Evolutionary conservation across 2,113 vertebrate species (phyloP).

Genomic region (Ranitomeya imitator): DNA sequence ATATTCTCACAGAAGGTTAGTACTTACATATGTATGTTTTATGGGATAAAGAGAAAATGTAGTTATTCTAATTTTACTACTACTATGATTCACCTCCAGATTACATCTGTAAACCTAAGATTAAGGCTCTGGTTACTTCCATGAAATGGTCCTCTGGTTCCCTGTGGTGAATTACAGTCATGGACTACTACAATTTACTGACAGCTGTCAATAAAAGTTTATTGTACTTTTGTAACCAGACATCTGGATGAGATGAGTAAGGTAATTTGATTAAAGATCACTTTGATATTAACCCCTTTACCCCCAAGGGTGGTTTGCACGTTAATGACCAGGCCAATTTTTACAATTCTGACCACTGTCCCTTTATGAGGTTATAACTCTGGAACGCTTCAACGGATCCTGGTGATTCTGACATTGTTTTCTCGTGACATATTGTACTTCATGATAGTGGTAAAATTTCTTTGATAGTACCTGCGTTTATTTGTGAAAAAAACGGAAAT

Average conservation of each 20-base stretch:
- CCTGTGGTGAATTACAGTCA: background rate
- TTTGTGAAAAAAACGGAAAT: no score
- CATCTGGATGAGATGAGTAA: background rate
- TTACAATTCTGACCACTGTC: no score
- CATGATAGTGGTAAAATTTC: no score
- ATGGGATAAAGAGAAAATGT: background rate
- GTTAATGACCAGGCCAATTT: no score
- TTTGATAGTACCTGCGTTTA: no score
- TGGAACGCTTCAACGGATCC: no score
- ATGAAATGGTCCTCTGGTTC: background rate
- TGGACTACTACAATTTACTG: background rate
- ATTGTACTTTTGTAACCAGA: background rate
- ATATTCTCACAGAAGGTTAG: background rate
- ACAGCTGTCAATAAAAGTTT: background rate
- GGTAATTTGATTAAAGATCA: background rate
- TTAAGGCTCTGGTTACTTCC: background rate
- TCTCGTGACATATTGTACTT: no score
- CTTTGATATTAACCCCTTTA: no score
- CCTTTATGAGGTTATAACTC: no score
- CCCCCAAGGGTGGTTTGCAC: no score
- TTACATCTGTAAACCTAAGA: background rate
- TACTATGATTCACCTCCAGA: background rate
- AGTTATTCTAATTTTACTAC: background rate
- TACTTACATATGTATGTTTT: background rate
- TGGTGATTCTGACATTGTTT: no score